phyloP scores from a whole-genome alignment of 2,888 invertebrate species.

The Oscheius sp. region DNA sequence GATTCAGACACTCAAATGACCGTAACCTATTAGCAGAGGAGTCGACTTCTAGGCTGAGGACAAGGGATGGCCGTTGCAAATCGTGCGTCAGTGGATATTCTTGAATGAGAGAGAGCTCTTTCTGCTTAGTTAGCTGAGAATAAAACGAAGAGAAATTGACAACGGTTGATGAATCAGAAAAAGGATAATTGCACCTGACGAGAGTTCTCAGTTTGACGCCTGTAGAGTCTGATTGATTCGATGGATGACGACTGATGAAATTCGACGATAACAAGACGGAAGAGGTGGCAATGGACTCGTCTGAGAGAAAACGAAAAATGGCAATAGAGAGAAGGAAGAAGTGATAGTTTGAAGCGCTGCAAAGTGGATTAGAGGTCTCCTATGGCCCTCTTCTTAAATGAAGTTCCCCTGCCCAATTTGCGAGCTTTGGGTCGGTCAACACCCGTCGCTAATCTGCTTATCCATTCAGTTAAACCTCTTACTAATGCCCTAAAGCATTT shows the following conservation, averaged over 20 bases:
- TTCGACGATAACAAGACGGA: too few species aligned
- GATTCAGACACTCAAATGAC: slow-evolving; percentile 35
- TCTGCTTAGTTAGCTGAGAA: background rate
- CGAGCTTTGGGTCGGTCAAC: slow-evolving; percentile 1
- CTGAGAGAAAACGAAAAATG: too few species aligned
- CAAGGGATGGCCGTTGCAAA: too few species aligned
- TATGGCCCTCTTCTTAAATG: slow-evolving; percentile 14
- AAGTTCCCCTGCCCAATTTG: slow-evolving; percentile 28
- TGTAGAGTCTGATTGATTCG: too few species aligned
- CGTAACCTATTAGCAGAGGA: slow-evolving; percentile 29
- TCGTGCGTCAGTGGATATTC: too few species aligned
- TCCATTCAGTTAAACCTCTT: slow-evolving; percentile 29
- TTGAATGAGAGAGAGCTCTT: background rate
- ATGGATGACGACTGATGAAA: too few species aligned
- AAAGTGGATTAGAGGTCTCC: background rate
- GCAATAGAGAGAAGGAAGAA: too few species aligned
- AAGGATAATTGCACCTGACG: too few species aligned
- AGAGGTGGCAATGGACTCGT: too few species aligned
- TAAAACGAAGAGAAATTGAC: too few species aligned
- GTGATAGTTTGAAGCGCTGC: slow-evolving; percentile 7
- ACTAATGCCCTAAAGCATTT: slow-evolving; percentile 3
- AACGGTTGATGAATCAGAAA: too few species aligned
- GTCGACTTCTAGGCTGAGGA: background rate
- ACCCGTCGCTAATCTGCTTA: slow-evolving; percentile 35
- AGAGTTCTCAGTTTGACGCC: too few species aligned